These are phyloP conservation scores for Helicoverpa armigera DNA, from an alignment of 1,140 invertebrate species.

Conservation along the genomic window DNA sequence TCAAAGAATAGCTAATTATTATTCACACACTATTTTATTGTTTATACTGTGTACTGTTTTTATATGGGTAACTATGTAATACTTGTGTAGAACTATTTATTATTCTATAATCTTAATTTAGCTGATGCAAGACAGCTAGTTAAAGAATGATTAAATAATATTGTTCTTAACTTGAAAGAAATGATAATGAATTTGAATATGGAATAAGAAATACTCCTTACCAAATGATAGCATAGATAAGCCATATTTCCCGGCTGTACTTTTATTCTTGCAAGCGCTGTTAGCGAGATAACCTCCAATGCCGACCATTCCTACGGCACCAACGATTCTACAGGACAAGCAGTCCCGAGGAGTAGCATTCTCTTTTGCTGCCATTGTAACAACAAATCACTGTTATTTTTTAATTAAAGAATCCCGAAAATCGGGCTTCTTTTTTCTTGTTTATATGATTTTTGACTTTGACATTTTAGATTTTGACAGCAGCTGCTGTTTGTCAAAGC, in stretches of 20 bases:
- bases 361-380: slow-evolving; percentile 1
- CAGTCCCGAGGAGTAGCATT: slow-evolving; percentile 67
- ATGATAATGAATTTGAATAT: background rate
- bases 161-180: no score
- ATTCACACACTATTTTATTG: no score
- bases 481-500: background rate
- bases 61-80: no score
- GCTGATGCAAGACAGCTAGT: no score
- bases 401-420: background rate
- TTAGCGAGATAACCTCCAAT: slow-evolving; percentile 78
- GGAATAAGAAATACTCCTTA: slow-evolving; percentile 53
- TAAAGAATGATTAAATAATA: no score
- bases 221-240: slow-evolving; percentile 71
- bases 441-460: background rate
- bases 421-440: slow-evolving; percentile 8
- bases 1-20: no score
- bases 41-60: no score
- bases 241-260: slow-evolving; percentile 69
- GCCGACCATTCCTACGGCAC: slow-evolving; percentile 71
- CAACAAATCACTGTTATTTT: background rate
- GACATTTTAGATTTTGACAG: slow-evolving; percentile 3
- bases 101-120: no score
- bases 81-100: no score
- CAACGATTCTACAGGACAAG: slow-evolving; percentile 69
- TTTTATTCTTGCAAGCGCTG: slow-evolving; percentile 75